Evolutionary conservation across 2,797 vertebrate species (phyloP).

Genomic region (Capromys pilorides): DNA sequence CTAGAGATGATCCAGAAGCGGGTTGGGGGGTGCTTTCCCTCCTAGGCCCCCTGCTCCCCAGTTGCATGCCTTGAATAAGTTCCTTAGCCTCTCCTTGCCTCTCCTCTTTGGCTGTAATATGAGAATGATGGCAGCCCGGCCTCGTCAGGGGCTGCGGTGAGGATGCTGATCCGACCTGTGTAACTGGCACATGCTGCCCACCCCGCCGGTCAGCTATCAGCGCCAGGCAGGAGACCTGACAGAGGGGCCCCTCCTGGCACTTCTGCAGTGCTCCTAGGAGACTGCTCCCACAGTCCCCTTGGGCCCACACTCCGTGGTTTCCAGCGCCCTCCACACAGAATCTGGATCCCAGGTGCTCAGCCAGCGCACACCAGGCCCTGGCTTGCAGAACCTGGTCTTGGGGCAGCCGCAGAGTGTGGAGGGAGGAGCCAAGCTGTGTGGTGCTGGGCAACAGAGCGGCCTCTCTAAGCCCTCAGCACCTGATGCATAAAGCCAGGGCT

Average conservation of each 20-base stretch:
- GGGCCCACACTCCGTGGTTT: rapidly evolving
- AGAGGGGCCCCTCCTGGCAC: background rate
- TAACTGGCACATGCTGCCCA: background rate
- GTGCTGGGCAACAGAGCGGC: background rate
- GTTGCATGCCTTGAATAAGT: background rate
- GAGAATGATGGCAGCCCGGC: background rate
- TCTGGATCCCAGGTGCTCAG: background rate
- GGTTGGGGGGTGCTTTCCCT: background rate
- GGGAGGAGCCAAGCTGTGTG: background rate
- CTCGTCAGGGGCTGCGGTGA: background rate
- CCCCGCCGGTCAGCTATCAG: rapidly evolving
- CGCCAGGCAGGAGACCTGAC: background rate
- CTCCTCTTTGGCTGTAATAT: background rate
- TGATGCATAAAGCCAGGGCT: background rate
- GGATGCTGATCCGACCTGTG: background rate
- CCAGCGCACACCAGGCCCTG: background rate
- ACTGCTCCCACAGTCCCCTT: background rate
- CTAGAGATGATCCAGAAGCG: background rate
- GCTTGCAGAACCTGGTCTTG: background rate
- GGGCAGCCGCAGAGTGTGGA: background rate
- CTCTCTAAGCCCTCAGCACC: background rate
- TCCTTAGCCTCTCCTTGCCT: background rate
- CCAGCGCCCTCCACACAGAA: background rate
- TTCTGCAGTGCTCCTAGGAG: background rate
- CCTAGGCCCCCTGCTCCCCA: background rate